Conservation (phyloP, 2,888 invertebrate genomes). For the Schizotus pectinicornis region DNA sequence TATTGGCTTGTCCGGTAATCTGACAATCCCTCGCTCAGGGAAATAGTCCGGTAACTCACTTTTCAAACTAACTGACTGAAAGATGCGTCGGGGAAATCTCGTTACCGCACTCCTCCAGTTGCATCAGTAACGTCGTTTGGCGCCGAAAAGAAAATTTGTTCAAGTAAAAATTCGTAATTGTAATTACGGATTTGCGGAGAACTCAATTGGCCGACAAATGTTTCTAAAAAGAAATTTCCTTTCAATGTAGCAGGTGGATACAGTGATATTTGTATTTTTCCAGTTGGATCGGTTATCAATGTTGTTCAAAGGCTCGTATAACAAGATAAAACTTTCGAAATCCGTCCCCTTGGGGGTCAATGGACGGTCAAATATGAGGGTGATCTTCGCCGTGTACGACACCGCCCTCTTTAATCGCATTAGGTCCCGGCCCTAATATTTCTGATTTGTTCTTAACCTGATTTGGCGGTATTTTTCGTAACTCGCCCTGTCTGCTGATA, state of each 20-base stretch:
- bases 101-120: slow-evolving; percentile 29
- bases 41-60: slow-evolving; percentile 45
- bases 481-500: slow-evolving; percentile 25
- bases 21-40: slow-evolving; percentile 44
- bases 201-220: no score
- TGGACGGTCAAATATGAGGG: slow-evolving; percentile 22
- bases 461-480: slow-evolving; percentile 33
- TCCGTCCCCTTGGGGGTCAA: slow-evolving; percentile 24
- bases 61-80: slow-evolving; percentile 41
- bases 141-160: not conserved
- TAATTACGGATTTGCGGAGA: no score
- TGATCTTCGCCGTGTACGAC: slow-evolving; percentile 18
- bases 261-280: slow-evolving; percentile 1
- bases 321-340: slow-evolving; percentile 18
- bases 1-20: slow-evolving; percentile 50
- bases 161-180: no score
- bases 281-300: slow-evolving; percentile 8
- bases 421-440: slow-evolving; percentile 34
- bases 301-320: slow-evolving; percentile 12
- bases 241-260: not conserved
- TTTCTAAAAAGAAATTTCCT: no score
- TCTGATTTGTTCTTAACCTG: slow-evolving; percentile 39
- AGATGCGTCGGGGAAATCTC: slow-evolving; percentile 44
- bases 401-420: slow-evolving; percentile 33
- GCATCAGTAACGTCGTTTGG: not conserved